These are phyloP conservation scores for Protonibea diacanthus DNA, from an alignment of 2,797 vertebrate species.

Conservation along the genomic window DNA sequence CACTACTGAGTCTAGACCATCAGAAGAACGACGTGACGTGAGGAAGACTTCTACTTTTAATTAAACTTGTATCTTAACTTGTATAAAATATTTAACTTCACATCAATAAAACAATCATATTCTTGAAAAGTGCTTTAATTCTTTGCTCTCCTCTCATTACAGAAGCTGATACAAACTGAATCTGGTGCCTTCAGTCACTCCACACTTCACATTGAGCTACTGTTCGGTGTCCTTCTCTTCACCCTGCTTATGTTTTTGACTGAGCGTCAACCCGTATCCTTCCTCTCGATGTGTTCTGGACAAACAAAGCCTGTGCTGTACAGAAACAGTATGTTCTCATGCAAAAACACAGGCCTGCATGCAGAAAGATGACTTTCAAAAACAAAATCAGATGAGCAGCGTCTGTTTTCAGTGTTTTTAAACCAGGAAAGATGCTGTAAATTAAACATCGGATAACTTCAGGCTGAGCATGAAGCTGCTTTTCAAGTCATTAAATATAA, in stretches of 20 bases:
- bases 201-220: not conserved
- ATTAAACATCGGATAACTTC: too few relatives aligned
- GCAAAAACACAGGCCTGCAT: not conserved
- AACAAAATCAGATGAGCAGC: not conserved
- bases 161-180: not conserved
- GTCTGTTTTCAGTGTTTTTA: not conserved
- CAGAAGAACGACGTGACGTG: not conserved
- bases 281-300: constrained; percentile 43
- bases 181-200: constrained; percentile 1
- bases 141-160: not conserved
- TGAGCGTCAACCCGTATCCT: constrained; percentile 26
- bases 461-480: not conserved
- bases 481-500: not conserved
- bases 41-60: not conserved
- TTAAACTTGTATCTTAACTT: constrained; percentile 10
- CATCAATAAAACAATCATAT: constrained; percentile 12
- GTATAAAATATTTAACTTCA: constrained; percentile 15
- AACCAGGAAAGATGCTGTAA: not conserved
- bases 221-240: constrained; percentile 16
- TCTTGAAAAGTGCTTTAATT: not conserved
- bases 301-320: constrained; percentile 35
- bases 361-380: constrained; percentile 13
- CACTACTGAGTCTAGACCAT: not conserved
- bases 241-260: not conserved
- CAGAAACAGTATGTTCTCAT: not conserved